These are phyloP conservation scores for Telenomus remus DNA, from an alignment of 1,140 invertebrate species.

Conservation along the genomic window DNA sequence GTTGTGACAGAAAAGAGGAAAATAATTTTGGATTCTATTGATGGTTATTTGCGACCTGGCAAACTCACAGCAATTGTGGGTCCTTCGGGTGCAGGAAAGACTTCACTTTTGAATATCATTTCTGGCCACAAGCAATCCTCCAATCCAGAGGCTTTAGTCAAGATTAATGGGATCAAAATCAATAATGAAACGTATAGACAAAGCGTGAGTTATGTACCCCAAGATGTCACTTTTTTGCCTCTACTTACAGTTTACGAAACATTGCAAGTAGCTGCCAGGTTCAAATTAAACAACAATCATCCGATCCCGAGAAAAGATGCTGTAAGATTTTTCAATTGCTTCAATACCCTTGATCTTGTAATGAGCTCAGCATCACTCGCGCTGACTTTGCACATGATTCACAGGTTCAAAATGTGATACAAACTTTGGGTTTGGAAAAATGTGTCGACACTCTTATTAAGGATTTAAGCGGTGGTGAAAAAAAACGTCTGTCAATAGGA, in stretches of 20 bases:
- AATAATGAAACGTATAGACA: conserved; percentile 74
- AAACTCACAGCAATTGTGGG: conserved; percentile 87
- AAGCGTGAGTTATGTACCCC: conserved; percentile 80
- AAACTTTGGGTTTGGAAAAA: conserved; percentile 78
- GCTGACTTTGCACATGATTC: not conserved
- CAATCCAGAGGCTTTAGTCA: conserved; percentile 50
- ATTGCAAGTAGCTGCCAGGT: conserved; percentile 79
- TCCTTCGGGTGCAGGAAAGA: conserved; percentile 89
- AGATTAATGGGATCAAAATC: conserved; percentile 53
- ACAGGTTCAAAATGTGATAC: conserved; percentile 78
- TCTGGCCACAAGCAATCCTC: conserved; percentile 66
- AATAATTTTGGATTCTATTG: conserved; percentile 77
- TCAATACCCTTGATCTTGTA: too few relatives aligned
- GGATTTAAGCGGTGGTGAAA: conserved; percentile 87
- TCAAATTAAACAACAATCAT: conserved; percentile 75
- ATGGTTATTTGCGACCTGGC: conserved; percentile 77
- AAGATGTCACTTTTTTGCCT: conserved; percentile 81
- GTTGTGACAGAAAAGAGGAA: conserved; percentile 71
- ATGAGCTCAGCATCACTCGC: not conserved
- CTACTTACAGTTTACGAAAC: conserved; percentile 81
- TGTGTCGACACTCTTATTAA: conserved; percentile 80
- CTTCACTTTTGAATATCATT: conserved; percentile 83
- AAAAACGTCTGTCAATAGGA: conserved; percentile 89
- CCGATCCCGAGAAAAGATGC: conserved; percentile 17
- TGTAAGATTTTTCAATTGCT: not conserved